Conservation (phyloP, 2,888 invertebrate species). For the Thymelicus lineola region DNA sequence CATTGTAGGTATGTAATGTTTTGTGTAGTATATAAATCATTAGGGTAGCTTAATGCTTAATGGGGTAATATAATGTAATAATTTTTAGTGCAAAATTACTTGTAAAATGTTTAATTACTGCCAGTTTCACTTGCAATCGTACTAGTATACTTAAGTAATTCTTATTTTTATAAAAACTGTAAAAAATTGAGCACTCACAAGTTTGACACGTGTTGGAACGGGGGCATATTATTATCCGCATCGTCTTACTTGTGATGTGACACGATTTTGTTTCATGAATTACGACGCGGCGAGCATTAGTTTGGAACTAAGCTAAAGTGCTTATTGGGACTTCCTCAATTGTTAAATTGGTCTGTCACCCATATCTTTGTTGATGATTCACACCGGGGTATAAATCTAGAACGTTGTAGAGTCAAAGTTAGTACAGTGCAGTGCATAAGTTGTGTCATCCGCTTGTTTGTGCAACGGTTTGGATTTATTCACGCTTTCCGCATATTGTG, state of each 20-base stretch:
- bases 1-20: too few species aligned
- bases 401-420: constrained; percentile 46
- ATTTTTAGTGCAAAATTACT: too few species aligned
- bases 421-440: constrained; percentile 27
- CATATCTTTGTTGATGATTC: constrained; percentile 65
- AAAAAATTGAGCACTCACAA: too few species aligned
- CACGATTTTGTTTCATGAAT: constrained; percentile 37
- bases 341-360: constrained; percentile 74
- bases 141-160: too few species aligned
- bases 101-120: too few species aligned
- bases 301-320: constrained; percentile 62
- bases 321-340: constrained; percentile 77
- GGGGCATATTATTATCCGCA: background rate
- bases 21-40: too few species aligned
- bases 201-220: background rate
- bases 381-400: constrained; percentile 58
- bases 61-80: too few species aligned
- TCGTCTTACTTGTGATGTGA: constrained; percentile 31
- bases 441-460: constrained; percentile 21
- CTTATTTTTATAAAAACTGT: too few species aligned
- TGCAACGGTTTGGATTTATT: constrained; percentile 1
- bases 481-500: background rate
- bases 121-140: too few species aligned
- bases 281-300: constrained; percentile 44
- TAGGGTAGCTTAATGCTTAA: too few species aligned